Evolutionary conservation across 2,888 invertebrate species (phyloP).

Genomic region (Meghimatium bilineatum): DNA sequence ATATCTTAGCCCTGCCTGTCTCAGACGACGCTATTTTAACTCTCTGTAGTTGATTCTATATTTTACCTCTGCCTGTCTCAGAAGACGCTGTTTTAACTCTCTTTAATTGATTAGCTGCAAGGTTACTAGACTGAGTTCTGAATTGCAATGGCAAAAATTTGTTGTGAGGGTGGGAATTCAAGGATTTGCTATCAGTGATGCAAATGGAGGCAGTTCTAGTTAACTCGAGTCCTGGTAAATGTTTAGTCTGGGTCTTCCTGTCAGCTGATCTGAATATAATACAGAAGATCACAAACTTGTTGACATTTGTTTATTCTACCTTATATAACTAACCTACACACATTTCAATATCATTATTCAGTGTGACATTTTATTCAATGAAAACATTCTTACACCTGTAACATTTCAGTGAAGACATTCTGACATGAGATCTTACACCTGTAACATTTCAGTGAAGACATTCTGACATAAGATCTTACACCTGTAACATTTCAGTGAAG

Average conservation of each 20-base stretch:
- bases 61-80: constrained; percentile 56
- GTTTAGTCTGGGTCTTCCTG: constrained; percentile 12
- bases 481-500: too few species aligned
- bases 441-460: too few species aligned
- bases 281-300: background rate
- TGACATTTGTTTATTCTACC: too few species aligned
- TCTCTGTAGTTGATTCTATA: constrained; percentile 63
- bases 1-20: constrained; percentile 50
- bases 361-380: too few species aligned
- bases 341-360: too few species aligned
- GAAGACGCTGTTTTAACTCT: constrained; percentile 64
- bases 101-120: constrained; percentile 64
- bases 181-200: background rate
- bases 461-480: too few species aligned
- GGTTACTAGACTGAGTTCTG: constrained; percentile 73
- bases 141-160: constrained; percentile 75
- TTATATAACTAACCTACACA: too few species aligned
- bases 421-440: too few species aligned
- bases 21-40: constrained; percentile 64
- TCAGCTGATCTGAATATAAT: constrained; percentile 33
- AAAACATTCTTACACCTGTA: too few species aligned
- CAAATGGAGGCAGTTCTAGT: constrained; percentile 16
- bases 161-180: constrained; percentile 54
- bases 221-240: background rate
- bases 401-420: too few species aligned